Evolutionary conservation across 2,113 vertebrate genomes (phyloP).

Genomic region (Sakesphorus luctuosus): DNA sequence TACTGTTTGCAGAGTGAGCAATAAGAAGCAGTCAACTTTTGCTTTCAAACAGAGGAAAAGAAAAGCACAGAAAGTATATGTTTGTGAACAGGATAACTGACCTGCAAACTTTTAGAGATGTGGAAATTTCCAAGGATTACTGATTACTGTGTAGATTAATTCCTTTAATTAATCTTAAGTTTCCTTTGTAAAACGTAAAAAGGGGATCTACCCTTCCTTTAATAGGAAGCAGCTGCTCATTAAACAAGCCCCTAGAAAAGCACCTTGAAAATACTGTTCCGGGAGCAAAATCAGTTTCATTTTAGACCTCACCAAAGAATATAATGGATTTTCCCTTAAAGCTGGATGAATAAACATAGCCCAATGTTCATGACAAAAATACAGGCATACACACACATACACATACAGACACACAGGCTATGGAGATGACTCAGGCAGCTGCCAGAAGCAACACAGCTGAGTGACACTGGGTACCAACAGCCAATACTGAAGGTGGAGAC

Average conservation of each 20-base stretch:
- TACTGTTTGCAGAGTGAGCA: neutral
- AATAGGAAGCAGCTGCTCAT: slow-evolving; percentile 13
- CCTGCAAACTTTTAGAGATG: neutral
- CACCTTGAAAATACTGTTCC: neutral
- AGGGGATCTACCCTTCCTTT: neutral
- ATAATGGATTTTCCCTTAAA: neutral
- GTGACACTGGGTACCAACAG: neutral
- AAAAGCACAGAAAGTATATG: neutral
- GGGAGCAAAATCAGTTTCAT: neutral
- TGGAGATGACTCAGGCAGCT: neutral
- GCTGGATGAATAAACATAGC: neutral
- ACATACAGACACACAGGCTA: neutral
- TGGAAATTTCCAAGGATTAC: slow-evolving; percentile 18
- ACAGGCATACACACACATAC: neutral
- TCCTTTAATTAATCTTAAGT: neutral
- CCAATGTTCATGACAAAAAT: neutral
- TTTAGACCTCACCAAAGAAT: neutral
- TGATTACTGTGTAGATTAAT: neutral
- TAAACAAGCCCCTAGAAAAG: neutral
- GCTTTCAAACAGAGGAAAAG: neutral
- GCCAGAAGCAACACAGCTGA: neutral
- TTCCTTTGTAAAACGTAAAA: slow-evolving; percentile 4
- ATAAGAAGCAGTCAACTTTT: neutral
- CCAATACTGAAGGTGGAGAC: neutral
- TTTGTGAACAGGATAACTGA: neutral